Base-by-base conservation (phyloP, 2,888 invertebrate species). In the Frankliniella intonsa region DNA sequence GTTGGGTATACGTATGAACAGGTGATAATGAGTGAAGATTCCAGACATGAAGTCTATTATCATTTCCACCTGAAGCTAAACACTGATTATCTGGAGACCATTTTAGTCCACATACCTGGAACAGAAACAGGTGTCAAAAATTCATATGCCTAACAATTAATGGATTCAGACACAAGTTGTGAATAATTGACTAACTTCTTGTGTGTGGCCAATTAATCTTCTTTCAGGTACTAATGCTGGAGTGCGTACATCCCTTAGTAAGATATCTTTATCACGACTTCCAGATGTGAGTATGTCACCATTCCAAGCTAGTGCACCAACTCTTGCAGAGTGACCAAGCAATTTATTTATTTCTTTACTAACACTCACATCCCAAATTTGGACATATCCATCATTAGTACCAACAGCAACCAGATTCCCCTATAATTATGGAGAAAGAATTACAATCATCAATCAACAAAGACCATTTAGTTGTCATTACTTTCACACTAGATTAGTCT, bases 21-120 rank as follows among this genome's bases (percentile, higher is more conserved):
- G 98, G 97, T 3, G 93, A 92, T 7, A 94, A 89, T 0, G 95
- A 94, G 86, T 96, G 95, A 90, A 95, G 90, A 85, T 93, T 93
- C 97, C 97, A 97, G 11, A 97, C 95, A 88, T 95, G 94, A 82
- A 97, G 90, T 86, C 96, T 93, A 90, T 97, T 97, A 89, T 99
- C 99, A 88, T 99, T 99, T 82, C 98, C 99, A 50, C 99, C 99
- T 50, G 97, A 97, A 0, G 99, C 99, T 82, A 99, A 89, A 87
- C 96, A 96, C 88, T 97, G 97, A 85, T 96, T 96, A 88, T 98
- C 98, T 3, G 97, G 97, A 1, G 98, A 98, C 98, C 98, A 98
- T 88, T 98, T 98, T 81, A 99, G 89, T 0, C 99, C 99, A 89
- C 99, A 99, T 82, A 92, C 69, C 69, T 69, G 69, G n/a, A n/a